These are phyloP conservation scores for Takifugu bimaculatus DNA, from an alignment of 2,113 vertebrate genomes.

Conservation along the genomic window DNA sequence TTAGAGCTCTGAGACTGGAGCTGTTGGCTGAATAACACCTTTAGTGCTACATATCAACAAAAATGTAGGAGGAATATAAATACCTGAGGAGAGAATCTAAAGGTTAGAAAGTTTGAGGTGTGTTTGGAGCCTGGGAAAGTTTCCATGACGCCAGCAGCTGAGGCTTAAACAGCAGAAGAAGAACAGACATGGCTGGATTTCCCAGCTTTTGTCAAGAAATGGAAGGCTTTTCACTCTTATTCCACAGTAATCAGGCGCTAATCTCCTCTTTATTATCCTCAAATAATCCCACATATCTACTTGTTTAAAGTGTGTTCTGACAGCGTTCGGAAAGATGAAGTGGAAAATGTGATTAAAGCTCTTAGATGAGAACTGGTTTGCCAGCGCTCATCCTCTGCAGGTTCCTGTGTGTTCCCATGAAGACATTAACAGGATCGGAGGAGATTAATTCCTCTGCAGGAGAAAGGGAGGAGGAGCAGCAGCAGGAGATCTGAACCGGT, in stretches of 20 bases:
- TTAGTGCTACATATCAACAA: too few species aligned
- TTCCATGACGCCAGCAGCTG: too few species aligned
- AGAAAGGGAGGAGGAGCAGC: conserved; percentile 12
- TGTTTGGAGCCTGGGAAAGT: too few species aligned
- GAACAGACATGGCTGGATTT: background rate
- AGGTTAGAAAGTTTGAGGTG: too few species aligned
- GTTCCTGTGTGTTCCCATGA: background rate
- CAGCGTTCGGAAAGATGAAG: background rate
- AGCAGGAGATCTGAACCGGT: conserved; percentile 12
- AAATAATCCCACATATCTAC: background rate
- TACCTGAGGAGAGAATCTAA: too few species aligned
- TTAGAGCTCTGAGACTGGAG: too few species aligned
- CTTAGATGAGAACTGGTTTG: background rate
- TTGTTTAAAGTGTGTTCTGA: conserved; percentile 1
- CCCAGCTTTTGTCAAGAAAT: background rate
- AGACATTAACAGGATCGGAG: conserved; percentile 15
- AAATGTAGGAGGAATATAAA: too few species aligned
- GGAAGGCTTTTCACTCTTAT: conserved; percentile 1
- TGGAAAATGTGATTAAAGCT: conserved; percentile 8
- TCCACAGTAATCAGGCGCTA: conserved; percentile 14
- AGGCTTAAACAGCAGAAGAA: background rate
- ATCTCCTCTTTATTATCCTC: conserved; percentile 39
- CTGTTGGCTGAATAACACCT: too few species aligned
- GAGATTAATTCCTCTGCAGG: conserved; percentile 6
- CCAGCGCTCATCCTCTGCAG: too few species aligned